phyloP scores from a whole-genome alignment of 2,797 vertebrate species.

The Lateolabrax maculatus region DNA sequence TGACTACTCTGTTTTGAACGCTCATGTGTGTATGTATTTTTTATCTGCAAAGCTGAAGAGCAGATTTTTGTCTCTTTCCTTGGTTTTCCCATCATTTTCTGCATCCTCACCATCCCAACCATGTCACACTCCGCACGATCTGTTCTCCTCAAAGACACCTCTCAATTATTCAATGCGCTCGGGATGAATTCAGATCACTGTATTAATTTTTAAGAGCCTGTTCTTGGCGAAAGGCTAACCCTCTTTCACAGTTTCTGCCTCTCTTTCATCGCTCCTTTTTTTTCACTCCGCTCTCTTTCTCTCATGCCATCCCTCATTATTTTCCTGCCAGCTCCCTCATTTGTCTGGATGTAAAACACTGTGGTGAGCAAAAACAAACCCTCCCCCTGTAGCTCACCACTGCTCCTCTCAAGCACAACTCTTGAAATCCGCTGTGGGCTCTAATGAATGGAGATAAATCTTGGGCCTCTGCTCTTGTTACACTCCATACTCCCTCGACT shows the following conservation, averaged over 20 bases:
- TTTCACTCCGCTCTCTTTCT: slow-evolving; percentile 31
- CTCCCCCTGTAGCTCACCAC: slow-evolving; percentile 41
- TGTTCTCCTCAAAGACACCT: slow-evolving; percentile 71
- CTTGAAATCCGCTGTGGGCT: slow-evolving; percentile 62
- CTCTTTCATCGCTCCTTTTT: slow-evolving; percentile 48
- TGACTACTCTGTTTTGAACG: background rate
- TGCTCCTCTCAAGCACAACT: slow-evolving; percentile 57
- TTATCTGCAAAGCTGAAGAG: too few species aligned
- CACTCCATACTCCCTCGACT: slow-evolving; percentile 24
- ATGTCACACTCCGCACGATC: slow-evolving; percentile 65
- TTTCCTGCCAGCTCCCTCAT: slow-evolving; percentile 75
- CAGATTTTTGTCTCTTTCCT: slow-evolving; percentile 37
- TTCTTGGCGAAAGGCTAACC: slow-evolving; percentile 76
- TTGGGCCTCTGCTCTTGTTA: slow-evolving; percentile 43
- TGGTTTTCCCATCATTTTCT: slow-evolving; percentile 38
- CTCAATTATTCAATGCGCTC: slow-evolving; percentile 83
- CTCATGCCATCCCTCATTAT: slow-evolving; percentile 73
- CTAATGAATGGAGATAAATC: slow-evolving; percentile 71
- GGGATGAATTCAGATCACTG: slow-evolving; percentile 82
- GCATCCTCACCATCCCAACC: slow-evolving; percentile 36
- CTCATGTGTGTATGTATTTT: background rate
- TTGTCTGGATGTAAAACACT: slow-evolving; percentile 76
- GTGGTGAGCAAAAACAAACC: slow-evolving; percentile 70
- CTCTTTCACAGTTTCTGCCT: slow-evolving; percentile 57
- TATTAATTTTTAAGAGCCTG: slow-evolving; percentile 84